Conservation (phyloP, 2,888 invertebrate genomes). For the Venusia cambrica region DNA sequence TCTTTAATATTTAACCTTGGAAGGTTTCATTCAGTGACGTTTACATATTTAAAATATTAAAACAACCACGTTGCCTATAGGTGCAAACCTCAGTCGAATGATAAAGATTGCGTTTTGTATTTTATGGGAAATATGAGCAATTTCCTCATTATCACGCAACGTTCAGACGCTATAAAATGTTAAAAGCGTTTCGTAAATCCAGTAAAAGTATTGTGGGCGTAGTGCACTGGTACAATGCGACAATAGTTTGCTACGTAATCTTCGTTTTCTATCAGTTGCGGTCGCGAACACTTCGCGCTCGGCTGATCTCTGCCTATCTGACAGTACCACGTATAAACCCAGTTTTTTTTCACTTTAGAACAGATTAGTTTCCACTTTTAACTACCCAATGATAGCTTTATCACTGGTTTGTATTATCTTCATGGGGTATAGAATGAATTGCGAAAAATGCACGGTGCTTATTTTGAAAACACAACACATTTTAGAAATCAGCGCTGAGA, state of each 20-base stretch:
- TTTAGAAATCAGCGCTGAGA: too few species aligned
- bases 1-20: too few species aligned
- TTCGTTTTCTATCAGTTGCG: constrained; percentile 76
- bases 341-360: constrained; percentile 1
- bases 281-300: constrained; percentile 70
- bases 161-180: constrained; percentile 47
- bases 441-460: too few species aligned
- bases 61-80: too few species aligned
- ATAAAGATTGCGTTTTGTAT: constrained; percentile 37
- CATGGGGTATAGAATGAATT: too few species aligned
- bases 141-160: constrained; percentile 51
- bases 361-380: too few species aligned
- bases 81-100: too few species aligned
- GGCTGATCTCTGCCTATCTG: constrained; percentile 47
- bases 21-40: too few species aligned
- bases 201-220: constrained; percentile 74
- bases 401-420: too few species aligned
- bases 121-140: constrained; percentile 1
- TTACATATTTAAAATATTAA: too few species aligned
- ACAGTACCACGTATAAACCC: constrained; percentile 15
- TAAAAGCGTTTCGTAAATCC: constrained; percentile 70
- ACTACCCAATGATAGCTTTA: too few species aligned
- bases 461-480: too few species aligned
- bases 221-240: constrained; percentile 58
- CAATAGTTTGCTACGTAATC: constrained; percentile 72